Conservation (phyloP, 2,888 invertebrate genomes). For the Amphimallon solstitiale region DNA sequence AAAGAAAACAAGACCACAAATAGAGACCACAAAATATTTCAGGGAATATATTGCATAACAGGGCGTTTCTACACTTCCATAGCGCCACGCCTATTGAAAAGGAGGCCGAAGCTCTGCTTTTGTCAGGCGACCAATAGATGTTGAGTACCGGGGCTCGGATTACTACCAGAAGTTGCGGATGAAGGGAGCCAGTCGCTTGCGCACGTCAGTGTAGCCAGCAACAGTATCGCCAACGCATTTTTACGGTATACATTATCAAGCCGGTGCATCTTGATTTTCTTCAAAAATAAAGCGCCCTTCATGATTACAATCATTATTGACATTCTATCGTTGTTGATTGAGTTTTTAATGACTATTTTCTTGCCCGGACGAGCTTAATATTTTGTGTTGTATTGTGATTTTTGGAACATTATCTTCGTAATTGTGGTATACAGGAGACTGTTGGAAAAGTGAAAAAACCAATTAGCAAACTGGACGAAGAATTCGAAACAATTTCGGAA, state of each 20-base stretch:
- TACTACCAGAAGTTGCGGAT: slow-evolving; percentile 24
- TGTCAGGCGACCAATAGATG: slow-evolving; percentile 30
- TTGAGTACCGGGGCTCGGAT: slow-evolving; percentile 34
- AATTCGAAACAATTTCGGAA: slow-evolving; percentile 46
- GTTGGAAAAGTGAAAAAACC: background rate
- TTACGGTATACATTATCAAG: background rate
- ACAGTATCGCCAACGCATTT: slow-evolving; percentile 11
- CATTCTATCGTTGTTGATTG: background rate
- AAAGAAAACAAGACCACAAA: slow-evolving; percentile 25
- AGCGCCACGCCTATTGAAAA: slow-evolving; percentile 22
- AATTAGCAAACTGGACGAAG: slow-evolving; percentile 44
- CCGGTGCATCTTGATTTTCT: slow-evolving; percentile 2
- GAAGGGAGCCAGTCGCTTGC: slow-evolving; percentile 54
- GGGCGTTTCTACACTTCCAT: slow-evolving; percentile 18
- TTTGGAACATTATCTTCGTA: background rate
- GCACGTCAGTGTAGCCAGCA: slow-evolving; percentile 50
- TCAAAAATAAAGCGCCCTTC: background rate
- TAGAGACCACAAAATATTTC: slow-evolving; percentile 28
- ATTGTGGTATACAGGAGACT: slow-evolving; percentile 6
- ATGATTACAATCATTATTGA: background rate
- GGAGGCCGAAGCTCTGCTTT: slow-evolving; percentile 24
- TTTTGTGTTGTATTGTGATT: slow-evolving; percentile 10
- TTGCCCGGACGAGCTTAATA: background rate
- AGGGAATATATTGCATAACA: slow-evolving; percentile 31
- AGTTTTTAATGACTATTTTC: background rate